Conservation (phyloP, 2,797 vertebrate genomes). For the Momotus momota region DNA sequence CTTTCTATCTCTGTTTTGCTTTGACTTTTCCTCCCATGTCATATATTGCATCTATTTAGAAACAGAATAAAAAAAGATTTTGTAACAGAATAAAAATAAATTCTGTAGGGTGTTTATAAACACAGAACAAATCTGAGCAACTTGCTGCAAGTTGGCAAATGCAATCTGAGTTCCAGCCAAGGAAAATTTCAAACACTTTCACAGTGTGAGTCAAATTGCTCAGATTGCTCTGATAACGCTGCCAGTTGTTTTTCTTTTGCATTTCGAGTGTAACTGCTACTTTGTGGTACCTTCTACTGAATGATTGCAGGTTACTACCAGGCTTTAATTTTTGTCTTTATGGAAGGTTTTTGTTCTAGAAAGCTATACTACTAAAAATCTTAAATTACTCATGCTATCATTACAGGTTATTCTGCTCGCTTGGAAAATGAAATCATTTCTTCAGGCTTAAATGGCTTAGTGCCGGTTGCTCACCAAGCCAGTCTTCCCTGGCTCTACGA, state of each 20-base stretch:
- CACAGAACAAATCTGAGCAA: constrained; percentile 5
- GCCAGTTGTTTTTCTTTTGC: not conserved
- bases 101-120: constrained; percentile 29
- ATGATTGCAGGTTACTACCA: not conserved
- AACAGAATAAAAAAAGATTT: not conserved
- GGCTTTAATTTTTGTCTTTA: not conserved
- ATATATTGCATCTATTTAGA: not conserved
- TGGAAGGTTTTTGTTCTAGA: not conserved
- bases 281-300: not conserved
- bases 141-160: not conserved
- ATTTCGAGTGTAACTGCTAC: not conserved
- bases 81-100: not conserved
- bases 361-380: not conserved
- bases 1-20: not conserved
- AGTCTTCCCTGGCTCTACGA: not conserved
- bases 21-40: not conserved
- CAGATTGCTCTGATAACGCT: not conserved
- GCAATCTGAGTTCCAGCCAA: not conserved
- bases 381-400: not conserved
- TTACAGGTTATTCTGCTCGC: not conserved
- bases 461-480: not conserved
- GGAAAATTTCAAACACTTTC: constrained; percentile 11
- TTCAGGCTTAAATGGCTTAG: not conserved
- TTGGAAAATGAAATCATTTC: not conserved
- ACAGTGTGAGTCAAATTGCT: not conserved